A percentile compares a stretch with the other conserved stretches of the same genome.
Evolutionary conservation across 2,888 invertebrate genomes (phyloP).

Genomic region (Parelbella ahira): DNA sequence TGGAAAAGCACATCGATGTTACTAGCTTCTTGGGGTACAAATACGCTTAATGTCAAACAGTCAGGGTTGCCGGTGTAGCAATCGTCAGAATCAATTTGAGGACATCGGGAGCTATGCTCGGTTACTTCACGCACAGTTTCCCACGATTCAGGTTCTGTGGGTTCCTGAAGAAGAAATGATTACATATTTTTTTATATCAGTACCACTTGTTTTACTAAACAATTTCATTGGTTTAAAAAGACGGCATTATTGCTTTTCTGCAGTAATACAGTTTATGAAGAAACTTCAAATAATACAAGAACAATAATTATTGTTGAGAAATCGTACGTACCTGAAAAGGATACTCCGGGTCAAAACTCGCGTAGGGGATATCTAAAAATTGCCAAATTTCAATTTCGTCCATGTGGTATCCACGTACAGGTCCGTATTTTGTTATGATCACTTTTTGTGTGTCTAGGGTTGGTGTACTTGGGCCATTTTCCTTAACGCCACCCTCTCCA

Average conservation of each 20-base stretch:
- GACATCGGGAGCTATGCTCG: constrained; percentile 48
- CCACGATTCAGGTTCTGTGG: constrained; percentile 39
- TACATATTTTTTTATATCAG: neutral
- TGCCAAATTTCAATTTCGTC: constrained; percentile 38
- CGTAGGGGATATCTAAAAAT: constrained; percentile 60
- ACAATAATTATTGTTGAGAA: no score
- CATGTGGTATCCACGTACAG: constrained; percentile 42
- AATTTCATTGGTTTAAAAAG: no score
- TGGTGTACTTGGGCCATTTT: no score
- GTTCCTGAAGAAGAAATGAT: constrained; percentile 42
- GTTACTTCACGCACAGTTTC: constrained; percentile 33
- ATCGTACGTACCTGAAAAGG: constrained; percentile 45
- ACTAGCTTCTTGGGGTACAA: constrained; percentile 38
- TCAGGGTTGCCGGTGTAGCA: constrained; percentile 41
- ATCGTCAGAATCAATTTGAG: constrained; percentile 43
- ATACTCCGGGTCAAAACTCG: constrained; percentile 34
- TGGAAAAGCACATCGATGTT: constrained; percentile 55
- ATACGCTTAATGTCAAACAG: constrained; percentile 65
- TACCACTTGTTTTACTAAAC: no score
- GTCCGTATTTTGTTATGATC: constrained; percentile 45
- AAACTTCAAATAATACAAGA: no score
- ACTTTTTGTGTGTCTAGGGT: constrained; percentile 12
- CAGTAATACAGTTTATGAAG: no score
- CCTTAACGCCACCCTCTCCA: no score
- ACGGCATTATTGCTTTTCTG: no score